Evolutionary conservation across 1,140 invertebrate genomes (phyloP).

Genomic region (Dreissena rostriformis): DNA sequence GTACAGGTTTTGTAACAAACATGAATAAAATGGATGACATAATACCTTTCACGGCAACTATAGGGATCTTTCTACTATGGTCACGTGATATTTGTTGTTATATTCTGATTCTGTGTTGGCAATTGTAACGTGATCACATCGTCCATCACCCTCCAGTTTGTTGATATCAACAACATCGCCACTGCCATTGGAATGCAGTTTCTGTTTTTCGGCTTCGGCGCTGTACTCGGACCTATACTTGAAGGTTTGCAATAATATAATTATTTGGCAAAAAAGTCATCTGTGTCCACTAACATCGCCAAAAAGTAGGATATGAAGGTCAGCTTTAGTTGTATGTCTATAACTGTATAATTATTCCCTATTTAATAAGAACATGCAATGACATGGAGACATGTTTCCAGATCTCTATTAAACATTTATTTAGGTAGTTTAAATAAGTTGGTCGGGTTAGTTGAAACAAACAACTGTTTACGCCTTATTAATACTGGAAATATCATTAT

Average conservation of each 20-base stretch:
- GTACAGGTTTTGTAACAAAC: constrained; percentile 12
- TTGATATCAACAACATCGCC: constrained; percentile 24
- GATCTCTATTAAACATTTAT: too few species aligned
- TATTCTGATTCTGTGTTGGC: constrained; percentile 28
- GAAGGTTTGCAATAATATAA: too few species aligned
- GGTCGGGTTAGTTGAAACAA: too few species aligned
- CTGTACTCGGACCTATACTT: constrained; percentile 33
- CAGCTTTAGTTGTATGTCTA: too few species aligned
- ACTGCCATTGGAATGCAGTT: constrained; percentile 28
- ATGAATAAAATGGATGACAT: not conserved
- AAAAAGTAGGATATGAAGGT: not conserved
- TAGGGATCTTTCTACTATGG: constrained; percentile 1
- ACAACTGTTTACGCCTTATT: too few species aligned
- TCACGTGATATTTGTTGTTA: constrained; percentile 7
- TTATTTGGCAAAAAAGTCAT: not conserved
- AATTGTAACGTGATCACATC: constrained; percentile 12
- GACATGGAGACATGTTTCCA: too few species aligned
- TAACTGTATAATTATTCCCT: too few species aligned
- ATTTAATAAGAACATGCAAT: not conserved
- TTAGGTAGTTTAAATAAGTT: too few species aligned
- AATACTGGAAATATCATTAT: too few species aligned
- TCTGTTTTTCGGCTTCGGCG: constrained; percentile 24
- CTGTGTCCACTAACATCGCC: not conserved
- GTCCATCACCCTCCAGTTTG: constrained; percentile 30
- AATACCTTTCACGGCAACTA: not conserved